Evolutionary conservation across 1,140 invertebrate species (phyloP).

Genomic region (Venturia canescens): DNA sequence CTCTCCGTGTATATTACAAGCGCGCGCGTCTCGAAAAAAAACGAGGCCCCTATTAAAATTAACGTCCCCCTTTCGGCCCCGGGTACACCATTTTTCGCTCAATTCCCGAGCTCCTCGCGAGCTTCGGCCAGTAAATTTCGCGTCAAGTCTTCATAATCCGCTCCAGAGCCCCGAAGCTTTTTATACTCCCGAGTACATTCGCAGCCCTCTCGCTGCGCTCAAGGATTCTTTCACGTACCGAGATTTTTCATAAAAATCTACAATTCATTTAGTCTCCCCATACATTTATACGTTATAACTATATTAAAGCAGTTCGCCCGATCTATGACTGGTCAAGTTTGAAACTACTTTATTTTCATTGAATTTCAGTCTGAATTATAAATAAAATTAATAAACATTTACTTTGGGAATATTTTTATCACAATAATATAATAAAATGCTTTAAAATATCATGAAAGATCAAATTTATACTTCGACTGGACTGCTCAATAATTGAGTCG

Average conservation of each 20-base stretch:
- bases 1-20: slow-evolving; percentile 2
- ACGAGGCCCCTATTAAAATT: slow-evolving; percentile 1
- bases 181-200: background rate
- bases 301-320: too few relatives aligned
- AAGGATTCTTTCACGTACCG: background rate
- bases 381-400: too few relatives aligned
- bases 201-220: background rate
- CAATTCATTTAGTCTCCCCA: background rate
- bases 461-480: too few relatives aligned
- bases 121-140: background rate
- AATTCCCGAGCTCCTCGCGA: slow-evolving; percentile 2
- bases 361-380: too few relatives aligned
- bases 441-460: too few relatives aligned
- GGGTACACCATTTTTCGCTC: background rate
- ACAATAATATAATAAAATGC: too few relatives aligned
- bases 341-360: too few relatives aligned
- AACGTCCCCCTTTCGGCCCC: background rate
- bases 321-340: too few relatives aligned
- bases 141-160: slow-evolving; percentile 9
- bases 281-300: too few relatives aligned
- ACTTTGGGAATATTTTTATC: too few relatives aligned
- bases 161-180: background rate
- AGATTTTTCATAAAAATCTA: background rate
- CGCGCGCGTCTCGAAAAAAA: background rate
- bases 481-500: too few relatives aligned